Conservation (phyloP, 1,140 invertebrate species). For the Nasonia longicornis region DNA sequence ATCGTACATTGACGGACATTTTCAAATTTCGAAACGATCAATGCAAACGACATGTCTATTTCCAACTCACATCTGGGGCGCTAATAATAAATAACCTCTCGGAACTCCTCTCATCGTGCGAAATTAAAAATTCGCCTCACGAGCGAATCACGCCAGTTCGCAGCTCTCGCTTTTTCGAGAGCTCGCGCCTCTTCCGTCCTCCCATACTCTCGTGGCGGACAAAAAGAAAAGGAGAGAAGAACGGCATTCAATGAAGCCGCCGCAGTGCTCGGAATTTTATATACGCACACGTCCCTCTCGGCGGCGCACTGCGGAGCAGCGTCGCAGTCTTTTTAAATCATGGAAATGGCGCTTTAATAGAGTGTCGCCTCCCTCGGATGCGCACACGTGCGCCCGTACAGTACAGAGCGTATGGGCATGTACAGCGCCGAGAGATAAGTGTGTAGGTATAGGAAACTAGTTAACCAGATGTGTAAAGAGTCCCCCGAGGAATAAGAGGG, state of each 20-base stretch:
- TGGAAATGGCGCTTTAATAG: constrained; percentile 34
- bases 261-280: neutral
- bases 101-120: too few species aligned
- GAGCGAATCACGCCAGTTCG: neutral
- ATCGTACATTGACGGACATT: too few species aligned
- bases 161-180: neutral
- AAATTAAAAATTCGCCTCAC: constrained; percentile 16
- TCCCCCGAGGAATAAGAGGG: constrained; percentile 18
- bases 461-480: constrained; percentile 47
- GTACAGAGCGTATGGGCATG: constrained; percentile 14
- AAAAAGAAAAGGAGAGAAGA: neutral
- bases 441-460: constrained; percentile 45
- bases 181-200: too few species aligned
- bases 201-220: too few species aligned
- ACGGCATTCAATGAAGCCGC: neutral
- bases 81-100: neutral
- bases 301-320: neutral
- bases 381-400: neutral
- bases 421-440: constrained; percentile 18
- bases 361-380: constrained; percentile 15
- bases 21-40: too few species aligned
- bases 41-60: too few species aligned
- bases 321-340: constrained; percentile 28
- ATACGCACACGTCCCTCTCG: neutral
- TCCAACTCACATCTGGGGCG: too few species aligned